These are phyloP conservation scores for Melanerpes formicivorus DNA, from an alignment of 2,113 vertebrate species.

Conservation along the genomic window DNA sequence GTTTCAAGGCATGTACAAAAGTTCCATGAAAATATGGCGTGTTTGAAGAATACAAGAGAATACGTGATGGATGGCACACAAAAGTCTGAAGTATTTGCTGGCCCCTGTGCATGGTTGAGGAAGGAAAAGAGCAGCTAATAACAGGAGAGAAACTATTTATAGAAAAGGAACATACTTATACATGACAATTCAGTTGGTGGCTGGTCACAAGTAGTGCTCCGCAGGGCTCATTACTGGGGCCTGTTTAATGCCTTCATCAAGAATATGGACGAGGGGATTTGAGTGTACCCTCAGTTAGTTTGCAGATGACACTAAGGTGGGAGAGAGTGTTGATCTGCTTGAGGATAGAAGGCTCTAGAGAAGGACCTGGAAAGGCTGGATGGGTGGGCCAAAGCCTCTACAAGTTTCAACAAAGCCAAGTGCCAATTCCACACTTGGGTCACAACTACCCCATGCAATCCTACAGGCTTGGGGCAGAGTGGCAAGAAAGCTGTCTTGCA, in stretches of 20 bases:
- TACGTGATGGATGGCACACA: neutral
- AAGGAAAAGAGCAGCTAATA: neutral
- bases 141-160: neutral
- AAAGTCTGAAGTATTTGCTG: neutral
- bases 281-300: too few species aligned
- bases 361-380: too few species aligned
- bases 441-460: too few species aligned
- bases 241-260: too few species aligned
- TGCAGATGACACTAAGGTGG: too few species aligned
- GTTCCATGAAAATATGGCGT: neutral
- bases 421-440: too few species aligned
- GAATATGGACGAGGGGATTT: too few species aligned
- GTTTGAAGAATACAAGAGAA: neutral
- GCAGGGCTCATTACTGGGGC: too few species aligned
- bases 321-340: too few species aligned
- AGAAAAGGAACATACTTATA: neutral
- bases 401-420: too few species aligned
- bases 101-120: neutral
- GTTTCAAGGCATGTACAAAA: neutral
- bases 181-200: neutral
- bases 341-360: too few species aligned
- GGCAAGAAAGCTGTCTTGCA: neutral
- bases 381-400: too few species aligned
- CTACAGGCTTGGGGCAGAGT: neutral
- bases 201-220: fast-evolving